Base-by-base conservation (phyloP, 2,113 vertebrate species). In the Cottus gobio region DNA sequence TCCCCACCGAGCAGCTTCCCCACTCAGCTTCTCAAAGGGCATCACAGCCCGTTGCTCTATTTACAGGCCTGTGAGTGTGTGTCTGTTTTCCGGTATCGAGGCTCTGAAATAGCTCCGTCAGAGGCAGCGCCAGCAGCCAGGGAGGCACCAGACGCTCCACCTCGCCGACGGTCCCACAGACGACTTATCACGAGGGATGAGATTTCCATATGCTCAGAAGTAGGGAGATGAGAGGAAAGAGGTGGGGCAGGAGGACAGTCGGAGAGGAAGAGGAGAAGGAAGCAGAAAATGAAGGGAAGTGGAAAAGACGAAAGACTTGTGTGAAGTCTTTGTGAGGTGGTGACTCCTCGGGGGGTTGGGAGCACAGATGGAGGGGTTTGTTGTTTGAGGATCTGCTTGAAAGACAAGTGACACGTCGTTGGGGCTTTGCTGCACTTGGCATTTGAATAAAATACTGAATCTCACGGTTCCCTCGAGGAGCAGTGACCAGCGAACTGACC, bases 61-160 rank as follows among this genome's bases (percentile, higher is more conserved):
- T 90, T 90, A 76, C 75, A 71, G 87, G 70, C 12, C 48, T 37
- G 69, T 71, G 42, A 31, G 71, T 57, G 42, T 65, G 62, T 71
- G 82, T 82, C 63, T 66, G 61, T 88, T 88, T 89, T 88, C 88
- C 78, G 18, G 54, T 87, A 75, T 89, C 77, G 56, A 65, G 24
- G 79, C 30, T 89, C 83, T 62, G 66, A 91, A 92, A 90, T 92
- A 90, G 82, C 69, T 60, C 66, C 22, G 62, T 88, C 86, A 88
- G 71, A 86, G 61, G 77, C 24, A 60, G 78, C 1, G 50, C 67
- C 74, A 34, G 34, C 16, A 18, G 46, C 37, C 37, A 39, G 46
- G 46, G 18, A 6, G 85, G 89, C 84, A 89, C 90, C 90, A 73
- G 66, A 77, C 79, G 62, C 36, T 22, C 75, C 77, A 28, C 61